Evolutionary conservation across 2,888 invertebrate genomes (phyloP).

Genomic region (Cactoblastis cactorum): DNA sequence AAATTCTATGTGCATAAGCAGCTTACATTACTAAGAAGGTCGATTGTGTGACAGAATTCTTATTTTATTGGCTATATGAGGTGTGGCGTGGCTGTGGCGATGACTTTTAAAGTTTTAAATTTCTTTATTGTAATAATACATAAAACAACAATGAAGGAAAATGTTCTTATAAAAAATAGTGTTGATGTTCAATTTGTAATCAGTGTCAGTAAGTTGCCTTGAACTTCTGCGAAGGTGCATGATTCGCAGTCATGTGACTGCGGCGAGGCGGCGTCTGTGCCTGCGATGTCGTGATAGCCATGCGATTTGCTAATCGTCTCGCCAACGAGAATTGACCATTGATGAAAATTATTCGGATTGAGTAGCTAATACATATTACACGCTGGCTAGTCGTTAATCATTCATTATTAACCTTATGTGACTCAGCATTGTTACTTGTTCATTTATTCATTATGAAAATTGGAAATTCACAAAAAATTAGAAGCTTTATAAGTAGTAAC

Average conservation of each 20-base stretch:
- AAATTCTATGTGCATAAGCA: too few species aligned
- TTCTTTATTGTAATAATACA: not conserved
- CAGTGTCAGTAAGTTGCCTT: conserved; percentile 6
- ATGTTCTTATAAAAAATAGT: not conserved
- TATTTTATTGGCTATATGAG: too few species aligned
- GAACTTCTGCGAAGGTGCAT: conserved; percentile 11
- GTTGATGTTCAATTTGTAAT: conserved; percentile 8
- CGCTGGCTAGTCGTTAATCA: not conserved
- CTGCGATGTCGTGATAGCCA: conserved; percentile 2
- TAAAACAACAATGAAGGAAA: not conserved
- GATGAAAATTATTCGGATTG: conserved; percentile 5
- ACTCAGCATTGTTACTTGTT: not conserved
- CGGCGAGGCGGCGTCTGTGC: not conserved
- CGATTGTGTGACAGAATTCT: too few species aligned
- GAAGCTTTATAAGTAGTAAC: too few species aligned
- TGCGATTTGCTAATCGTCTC: not conserved
- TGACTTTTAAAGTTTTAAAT: too few species aligned
- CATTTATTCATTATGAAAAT: too few species aligned
- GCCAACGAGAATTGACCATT: conserved; percentile 4
- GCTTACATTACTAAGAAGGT: too few species aligned
- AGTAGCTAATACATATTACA: not conserved
- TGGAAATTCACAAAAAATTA: too few species aligned
- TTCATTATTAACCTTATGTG: conserved; percentile 1
- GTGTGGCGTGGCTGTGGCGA: too few species aligned
- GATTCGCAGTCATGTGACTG: conserved; percentile 13